Evolutionary conservation across 2,888 invertebrate species (phyloP).

Genomic region (Falcaria lacertinaria): DNA sequence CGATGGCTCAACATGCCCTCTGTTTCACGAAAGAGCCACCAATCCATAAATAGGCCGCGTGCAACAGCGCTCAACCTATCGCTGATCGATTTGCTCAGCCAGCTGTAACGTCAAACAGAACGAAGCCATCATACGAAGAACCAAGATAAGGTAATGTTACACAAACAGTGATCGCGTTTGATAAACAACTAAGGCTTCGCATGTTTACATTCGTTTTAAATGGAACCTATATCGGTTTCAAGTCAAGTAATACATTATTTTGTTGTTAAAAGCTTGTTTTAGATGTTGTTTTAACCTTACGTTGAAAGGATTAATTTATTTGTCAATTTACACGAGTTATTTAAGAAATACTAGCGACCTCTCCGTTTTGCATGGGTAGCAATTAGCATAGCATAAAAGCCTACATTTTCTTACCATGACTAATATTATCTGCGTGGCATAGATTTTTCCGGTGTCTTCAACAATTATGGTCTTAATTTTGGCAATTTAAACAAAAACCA

Average conservation of each 20-base stretch:
- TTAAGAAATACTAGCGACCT: too few relatives aligned
- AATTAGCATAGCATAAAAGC: too few relatives aligned
- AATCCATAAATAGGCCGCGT: not conserved
- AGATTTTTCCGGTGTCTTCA: too few relatives aligned
- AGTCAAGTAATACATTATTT: not conserved
- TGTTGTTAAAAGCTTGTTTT: not conserved
- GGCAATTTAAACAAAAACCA: too few relatives aligned
- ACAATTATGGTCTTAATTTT: too few relatives aligned
- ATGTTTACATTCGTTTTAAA: conserved; percentile 29
- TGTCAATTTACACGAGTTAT: not conserved
- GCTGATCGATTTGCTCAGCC: not conserved
- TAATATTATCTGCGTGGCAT: too few relatives aligned
- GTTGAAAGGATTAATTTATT: not conserved
- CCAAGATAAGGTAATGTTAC: conserved; percentile 21
- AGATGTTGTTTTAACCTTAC: not conserved
- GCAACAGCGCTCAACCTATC: not conserved
- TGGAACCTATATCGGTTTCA: conserved; percentile 2
- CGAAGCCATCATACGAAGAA: not conserved
- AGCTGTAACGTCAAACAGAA: not conserved
- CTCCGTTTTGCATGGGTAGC: too few relatives aligned
- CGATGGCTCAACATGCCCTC: too few relatives aligned
- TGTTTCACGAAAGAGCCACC: not conserved
- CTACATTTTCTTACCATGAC: too few relatives aligned
- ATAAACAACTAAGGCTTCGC: conserved; percentile 15
- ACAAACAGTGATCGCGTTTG: conserved; percentile 21